Evolutionary conservation across 35 echinoderm and acorn worm species (phyloP).

Genomic region (Apostichopus japonicus): DNA sequence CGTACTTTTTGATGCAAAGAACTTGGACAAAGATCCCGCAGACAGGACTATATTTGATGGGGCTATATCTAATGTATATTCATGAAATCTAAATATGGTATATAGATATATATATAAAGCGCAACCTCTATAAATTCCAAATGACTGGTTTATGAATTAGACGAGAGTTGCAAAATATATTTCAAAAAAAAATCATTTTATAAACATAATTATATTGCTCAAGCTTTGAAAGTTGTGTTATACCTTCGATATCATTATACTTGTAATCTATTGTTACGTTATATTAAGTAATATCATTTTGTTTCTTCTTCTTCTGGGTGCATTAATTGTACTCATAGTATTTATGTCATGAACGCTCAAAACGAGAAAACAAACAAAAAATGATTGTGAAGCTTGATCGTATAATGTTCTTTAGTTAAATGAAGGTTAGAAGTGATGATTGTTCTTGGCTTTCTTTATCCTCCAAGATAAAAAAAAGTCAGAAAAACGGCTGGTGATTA

Average conservation of each 20-base stretch:
- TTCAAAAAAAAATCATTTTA: background rate
- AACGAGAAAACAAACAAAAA: background rate
- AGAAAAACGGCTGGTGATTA: constrained; percentile 58
- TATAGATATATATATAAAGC: too few species aligned
- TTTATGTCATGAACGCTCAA: constrained; percentile 15
- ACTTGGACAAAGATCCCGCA: too few species aligned
- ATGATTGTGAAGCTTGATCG: constrained; percentile 17
- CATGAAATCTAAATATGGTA: background rate
- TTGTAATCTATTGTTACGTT: background rate
- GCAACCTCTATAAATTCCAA: too few species aligned
- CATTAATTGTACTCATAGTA: constrained; percentile 2
- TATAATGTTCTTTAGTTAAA: constrained; percentile 18
- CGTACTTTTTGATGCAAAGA: too few species aligned
- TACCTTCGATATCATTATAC: background rate
- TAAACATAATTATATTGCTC: background rate
- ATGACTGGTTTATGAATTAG: too few species aligned
- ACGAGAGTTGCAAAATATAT: too few species aligned
- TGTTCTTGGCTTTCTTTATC: constrained; percentile 48
- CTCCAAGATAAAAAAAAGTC: constrained; percentile 13
- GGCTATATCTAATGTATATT: background rate
- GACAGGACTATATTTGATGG: too few species aligned
- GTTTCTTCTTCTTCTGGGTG: background rate
- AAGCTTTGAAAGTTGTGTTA: background rate
- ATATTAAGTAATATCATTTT: background rate
- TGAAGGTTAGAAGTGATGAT: constrained; percentile 23